Evolutionary conservation across 2,113 vertebrate genomes (phyloP), one percentile per base, ranked within the genome.

Genomic region (Coreoperca whiteheadi): DNA sequence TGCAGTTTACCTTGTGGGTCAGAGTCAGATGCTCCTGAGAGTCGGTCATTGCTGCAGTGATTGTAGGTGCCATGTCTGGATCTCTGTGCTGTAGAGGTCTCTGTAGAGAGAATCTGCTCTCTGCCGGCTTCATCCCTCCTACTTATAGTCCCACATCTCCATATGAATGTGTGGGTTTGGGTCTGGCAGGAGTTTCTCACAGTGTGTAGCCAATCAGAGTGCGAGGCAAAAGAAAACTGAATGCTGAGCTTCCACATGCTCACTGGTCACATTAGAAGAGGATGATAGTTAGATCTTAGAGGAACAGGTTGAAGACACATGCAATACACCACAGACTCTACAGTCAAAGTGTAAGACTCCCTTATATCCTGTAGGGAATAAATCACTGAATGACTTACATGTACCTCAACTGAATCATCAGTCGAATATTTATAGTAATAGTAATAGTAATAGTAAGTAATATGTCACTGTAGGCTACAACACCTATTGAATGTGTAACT

Each of bases 81-180:
- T 87, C 61, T 90, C 14, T 88, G 84, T 78, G 81, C 66, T 87
- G 86, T 77, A 65, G 74, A 76, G 82, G 63, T 85, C 53, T 82
- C 73, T 76, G 80, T 30, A 85, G 88, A 91, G 84, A 79, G 84
- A 87, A 61, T 92, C 73, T 92, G 90, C 64, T 88, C 67, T 88
- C 56, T 77, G 56, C 81, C 83, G 89, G 74, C 67, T 81, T 48
- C 89, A 79, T 67, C 79, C 87, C 89, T 74, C 84, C 81, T 87
- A 86, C 93, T 92, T 93, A 89, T 93, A 92, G 73, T 90, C 82
- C 66, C 83, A 74, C 74, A 94, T 94, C 89, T 93, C 85, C 89
- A 93, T 92, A 91, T 92, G 78, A 92, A 93, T 91, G 82, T 91
- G 92, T 94, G 91, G 79, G 91, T 93, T 84, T 85, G 51, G 69